These are phyloP conservation scores for Cephus runcator DNA, from an alignment of 2,888 invertebrate species.

Conservation along the genomic window DNA sequence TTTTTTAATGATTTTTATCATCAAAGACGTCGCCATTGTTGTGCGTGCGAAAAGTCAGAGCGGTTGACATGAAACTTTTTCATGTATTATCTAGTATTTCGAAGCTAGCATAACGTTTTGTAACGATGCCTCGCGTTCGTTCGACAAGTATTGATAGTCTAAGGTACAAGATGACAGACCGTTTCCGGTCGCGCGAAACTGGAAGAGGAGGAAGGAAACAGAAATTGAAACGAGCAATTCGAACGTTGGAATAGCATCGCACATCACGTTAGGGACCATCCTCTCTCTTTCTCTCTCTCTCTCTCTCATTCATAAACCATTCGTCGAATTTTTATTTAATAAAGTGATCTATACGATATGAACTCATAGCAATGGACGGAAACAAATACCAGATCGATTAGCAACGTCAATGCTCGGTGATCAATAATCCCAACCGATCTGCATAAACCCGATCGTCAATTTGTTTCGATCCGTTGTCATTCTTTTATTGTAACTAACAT, in stretches of 20 bases:
- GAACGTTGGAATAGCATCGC: conserved; percentile 12
- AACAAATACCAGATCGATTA: conserved; percentile 12
- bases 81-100: background rate
- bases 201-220: background rate
- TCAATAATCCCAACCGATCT: conserved; percentile 17
- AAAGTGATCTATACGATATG: conserved; percentile 20
- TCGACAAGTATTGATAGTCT: background rate
- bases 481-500: conserved; percentile 18
- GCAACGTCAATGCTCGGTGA: conserved; percentile 9
- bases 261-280: conserved; percentile 36
- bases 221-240: background rate
- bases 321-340: conserved; percentile 22
- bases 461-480: conserved; percentile 18
- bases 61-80: background rate
- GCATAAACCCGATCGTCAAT: conserved; percentile 15
- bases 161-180: background rate
- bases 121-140: background rate
- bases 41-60: background rate
- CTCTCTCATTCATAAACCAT: conserved; percentile 21
- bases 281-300: background rate
- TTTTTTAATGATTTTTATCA: background rate
- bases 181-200: background rate
- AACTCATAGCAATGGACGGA: conserved; percentile 13
- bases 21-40: background rate
- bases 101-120: background rate